A percentile compares a stretch with the other conserved stretches of the same genome.
phyloP scores from a whole-genome alignment of 2,113 vertebrate genomes.

The Cyanistes caeruleus region DNA sequence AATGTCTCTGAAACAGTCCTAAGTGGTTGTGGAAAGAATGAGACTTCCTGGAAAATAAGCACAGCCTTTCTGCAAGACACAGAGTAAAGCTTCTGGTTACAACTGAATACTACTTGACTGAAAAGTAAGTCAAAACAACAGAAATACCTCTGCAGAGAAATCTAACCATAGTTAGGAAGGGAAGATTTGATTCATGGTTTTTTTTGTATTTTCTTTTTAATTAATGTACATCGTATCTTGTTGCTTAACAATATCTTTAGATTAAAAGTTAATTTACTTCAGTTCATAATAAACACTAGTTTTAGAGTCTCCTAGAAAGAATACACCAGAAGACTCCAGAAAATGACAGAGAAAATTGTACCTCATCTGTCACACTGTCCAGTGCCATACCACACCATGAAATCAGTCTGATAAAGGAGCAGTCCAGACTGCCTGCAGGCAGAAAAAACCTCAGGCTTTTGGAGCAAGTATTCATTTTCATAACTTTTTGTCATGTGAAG shows the following conservation, averaged over 20 bases:
- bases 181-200: accelerated
- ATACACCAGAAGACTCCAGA: neutral
- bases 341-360: neutral
- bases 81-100: neutral
- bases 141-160: neutral
- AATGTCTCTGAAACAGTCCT: neutral
- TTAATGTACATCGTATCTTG: accelerated
- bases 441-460: neutral
- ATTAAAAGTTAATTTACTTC: neutral
- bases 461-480: neutral
- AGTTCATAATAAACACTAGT: neutral
- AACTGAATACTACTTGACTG: neutral
- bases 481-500: neutral
- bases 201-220: neutral
- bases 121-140: neutral
- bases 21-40: neutral
- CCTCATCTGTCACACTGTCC: neutral
- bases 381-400: neutral
- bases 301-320: neutral
- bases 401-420: neutral
- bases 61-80: neutral
- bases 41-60: neutral
- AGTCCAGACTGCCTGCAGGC: neutral
- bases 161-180: neutral
- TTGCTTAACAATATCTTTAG: neutral